Conservation (phyloP, 1,140 invertebrate genomes). For the Platyura marginata region DNA sequence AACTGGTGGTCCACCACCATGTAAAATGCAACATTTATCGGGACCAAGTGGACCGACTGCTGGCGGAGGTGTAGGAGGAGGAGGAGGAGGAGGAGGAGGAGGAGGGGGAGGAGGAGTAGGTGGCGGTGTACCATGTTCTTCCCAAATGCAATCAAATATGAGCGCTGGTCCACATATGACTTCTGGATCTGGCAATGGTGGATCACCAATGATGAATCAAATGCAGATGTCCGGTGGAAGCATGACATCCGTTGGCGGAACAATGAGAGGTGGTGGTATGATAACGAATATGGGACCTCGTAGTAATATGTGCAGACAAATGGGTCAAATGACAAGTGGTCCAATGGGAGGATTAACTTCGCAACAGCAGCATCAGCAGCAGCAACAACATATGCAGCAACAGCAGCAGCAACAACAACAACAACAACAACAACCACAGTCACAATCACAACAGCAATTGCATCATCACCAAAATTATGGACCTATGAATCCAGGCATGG, state of each 20-base stretch:
- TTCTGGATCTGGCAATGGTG: too few relatives aligned
- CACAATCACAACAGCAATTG: neutral
- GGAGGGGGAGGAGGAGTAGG: neutral
- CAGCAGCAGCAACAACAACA: neutral
- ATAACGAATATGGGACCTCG: conserved; percentile 2
- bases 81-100: neutral
- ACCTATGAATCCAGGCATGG: conserved; percentile 3
- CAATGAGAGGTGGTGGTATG: neutral
- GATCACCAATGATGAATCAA: conserved; percentile 2
- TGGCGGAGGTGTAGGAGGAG: neutral
- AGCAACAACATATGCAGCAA: too few relatives aligned
- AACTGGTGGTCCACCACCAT: conserved; percentile 13
- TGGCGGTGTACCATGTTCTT: neutral
- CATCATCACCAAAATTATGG: neutral
- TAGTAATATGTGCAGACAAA: neutral
- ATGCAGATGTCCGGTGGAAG: conserved; percentile 6
- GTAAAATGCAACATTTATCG: neutral
- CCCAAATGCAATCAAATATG: neutral
- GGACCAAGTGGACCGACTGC: neutral
- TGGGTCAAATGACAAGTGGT: too few relatives aligned
- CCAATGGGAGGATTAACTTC: too few relatives aligned
- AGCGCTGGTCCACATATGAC: neutral
- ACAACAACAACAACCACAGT: neutral
- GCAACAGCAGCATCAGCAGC: too few relatives aligned
- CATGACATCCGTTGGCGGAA: neutral